A percentile compares a stretch with the other conserved stretches of the same genome.
Conservation (phyloP, 2,888 invertebrate genomes). For the Synergus laeviventris region DNA sequence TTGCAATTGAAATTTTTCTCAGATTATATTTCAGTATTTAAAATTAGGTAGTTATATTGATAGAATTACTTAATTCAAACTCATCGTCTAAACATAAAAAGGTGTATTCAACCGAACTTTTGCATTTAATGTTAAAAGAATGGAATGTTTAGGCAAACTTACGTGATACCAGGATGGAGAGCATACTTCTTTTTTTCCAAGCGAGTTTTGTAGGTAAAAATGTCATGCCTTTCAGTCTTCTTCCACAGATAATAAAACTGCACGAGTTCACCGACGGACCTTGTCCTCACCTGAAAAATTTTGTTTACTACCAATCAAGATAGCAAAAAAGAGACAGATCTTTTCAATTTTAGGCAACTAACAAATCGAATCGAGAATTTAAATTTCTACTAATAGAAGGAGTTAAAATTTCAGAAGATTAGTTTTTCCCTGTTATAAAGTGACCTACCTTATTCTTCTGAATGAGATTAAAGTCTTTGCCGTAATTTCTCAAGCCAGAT, state of each 20-base stretch:
- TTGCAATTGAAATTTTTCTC: constrained; percentile 53
- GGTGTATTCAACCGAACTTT: constrained; percentile 10
- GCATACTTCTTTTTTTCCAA: constrained; percentile 95
- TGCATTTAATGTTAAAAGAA: background rate
- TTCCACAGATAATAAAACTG: constrained; percentile 99
- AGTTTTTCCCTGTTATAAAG: background rate
- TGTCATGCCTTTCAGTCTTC: constrained; percentile 97
- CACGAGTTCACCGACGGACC: constrained; percentile 97
- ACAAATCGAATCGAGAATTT: background rate
- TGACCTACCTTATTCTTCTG: constrained; percentile 89
- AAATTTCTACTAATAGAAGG: background rate
- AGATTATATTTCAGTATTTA: background rate
- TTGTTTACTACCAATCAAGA: constrained; percentile 38
- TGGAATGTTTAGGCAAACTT: constrained; percentile 67
- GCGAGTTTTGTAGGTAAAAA: constrained; percentile 90
- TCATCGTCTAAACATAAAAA: background rate
- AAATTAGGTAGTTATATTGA: background rate
- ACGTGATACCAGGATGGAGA: constrained; percentile 92
- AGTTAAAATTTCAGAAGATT: background rate
- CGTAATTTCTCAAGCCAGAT: constrained; percentile 93
- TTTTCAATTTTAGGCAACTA: constrained; percentile 30
- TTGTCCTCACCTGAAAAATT: constrained; percentile 84
- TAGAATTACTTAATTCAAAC: constrained; percentile 22
- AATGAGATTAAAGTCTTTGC: constrained; percentile 97
- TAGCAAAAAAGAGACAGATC: constrained; percentile 30